Percentiles rank a stretch among this genome's conserved stretches.
Conservation (phyloP, 2,888 invertebrate genomes). For the Tanaodytes sp. region DNA sequence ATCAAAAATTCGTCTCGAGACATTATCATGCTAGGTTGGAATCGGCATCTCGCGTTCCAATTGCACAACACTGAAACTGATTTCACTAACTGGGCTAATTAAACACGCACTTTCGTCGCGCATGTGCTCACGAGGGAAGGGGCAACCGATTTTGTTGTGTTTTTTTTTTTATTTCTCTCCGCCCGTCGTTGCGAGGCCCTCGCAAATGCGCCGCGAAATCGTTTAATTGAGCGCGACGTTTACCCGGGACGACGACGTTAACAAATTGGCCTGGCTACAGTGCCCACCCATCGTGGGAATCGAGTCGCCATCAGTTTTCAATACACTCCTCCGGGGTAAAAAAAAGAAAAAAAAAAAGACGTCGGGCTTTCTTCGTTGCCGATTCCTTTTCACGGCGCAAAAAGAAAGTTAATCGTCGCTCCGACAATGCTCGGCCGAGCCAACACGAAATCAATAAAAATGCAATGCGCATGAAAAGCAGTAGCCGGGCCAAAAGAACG, state of each 20-base stretch:
- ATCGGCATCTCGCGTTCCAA: too few relatives aligned
- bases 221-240: slow-evolving; percentile 44
- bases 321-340: slow-evolving; percentile 4
- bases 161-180: too few relatives aligned
- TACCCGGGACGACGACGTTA: slow-evolving; percentile 24
- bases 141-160: too few relatives aligned
- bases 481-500: slow-evolving; percentile 12
- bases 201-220: slow-evolving; percentile 46
- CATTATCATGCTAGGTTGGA: too few relatives aligned
- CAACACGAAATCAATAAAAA: slow-evolving; percentile 41
- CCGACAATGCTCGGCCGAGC: slow-evolving; percentile 21
- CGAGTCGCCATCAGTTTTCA: slow-evolving; percentile 25
- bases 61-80: too few relatives aligned
- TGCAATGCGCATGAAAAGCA: slow-evolving; percentile 7
- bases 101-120: too few relatives aligned
- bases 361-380: slow-evolving; percentile 29
- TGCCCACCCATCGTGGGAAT: slow-evolving; percentile 48
- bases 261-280: slow-evolving; percentile 28
- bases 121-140: too few relatives aligned
- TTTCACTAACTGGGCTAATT: too few relatives aligned
- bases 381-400: slow-evolving; percentile 8
- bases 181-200: too few relatives aligned
- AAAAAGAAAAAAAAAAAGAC: too few relatives aligned
- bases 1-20: too few relatives aligned
- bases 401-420: slow-evolving; percentile 37